phyloP scores from a whole-genome alignment of 2,797 vertebrate genomes.

The Gallinago stenura region DNA sequence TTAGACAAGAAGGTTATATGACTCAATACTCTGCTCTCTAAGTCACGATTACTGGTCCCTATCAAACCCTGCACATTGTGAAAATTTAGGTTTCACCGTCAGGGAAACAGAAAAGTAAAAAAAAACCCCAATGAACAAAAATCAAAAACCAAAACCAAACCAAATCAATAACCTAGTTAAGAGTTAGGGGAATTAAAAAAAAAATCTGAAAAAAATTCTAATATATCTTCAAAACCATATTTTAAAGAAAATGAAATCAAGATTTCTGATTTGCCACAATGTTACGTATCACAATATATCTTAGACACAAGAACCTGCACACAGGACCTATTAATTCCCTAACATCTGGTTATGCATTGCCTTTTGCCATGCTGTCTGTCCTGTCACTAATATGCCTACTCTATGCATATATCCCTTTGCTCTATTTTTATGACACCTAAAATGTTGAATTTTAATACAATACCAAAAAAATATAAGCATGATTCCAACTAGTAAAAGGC shows the following conservation, averaged over 20 bases:
- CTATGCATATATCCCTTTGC: neutral
- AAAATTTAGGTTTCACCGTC: neutral
- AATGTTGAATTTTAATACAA: neutral
- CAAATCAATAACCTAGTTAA: neutral
- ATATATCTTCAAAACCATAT: neutral
- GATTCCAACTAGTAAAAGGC: neutral
- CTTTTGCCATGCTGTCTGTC: neutral
- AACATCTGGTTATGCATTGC: neutral
- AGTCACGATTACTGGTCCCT: neutral
- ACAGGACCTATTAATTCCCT: neutral
- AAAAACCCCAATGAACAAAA: neutral
- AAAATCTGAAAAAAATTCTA: neutral
- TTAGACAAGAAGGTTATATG: neutral
- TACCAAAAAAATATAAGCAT: neutral
- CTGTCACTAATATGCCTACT: neutral
- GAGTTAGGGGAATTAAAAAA: rapidly evolving
- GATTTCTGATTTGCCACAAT: neutral
- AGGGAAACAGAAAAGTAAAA: neutral
- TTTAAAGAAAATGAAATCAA: neutral
- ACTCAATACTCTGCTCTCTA: neutral
- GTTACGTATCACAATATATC: neutral
- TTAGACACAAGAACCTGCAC: neutral
- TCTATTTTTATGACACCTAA: neutral
- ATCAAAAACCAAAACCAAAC: rapidly evolving
- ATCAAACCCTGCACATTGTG: neutral